These are phyloP conservation scores for Cotesia glomerata DNA, from an alignment of 1,140 invertebrate species.

Conservation along the genomic window DNA sequence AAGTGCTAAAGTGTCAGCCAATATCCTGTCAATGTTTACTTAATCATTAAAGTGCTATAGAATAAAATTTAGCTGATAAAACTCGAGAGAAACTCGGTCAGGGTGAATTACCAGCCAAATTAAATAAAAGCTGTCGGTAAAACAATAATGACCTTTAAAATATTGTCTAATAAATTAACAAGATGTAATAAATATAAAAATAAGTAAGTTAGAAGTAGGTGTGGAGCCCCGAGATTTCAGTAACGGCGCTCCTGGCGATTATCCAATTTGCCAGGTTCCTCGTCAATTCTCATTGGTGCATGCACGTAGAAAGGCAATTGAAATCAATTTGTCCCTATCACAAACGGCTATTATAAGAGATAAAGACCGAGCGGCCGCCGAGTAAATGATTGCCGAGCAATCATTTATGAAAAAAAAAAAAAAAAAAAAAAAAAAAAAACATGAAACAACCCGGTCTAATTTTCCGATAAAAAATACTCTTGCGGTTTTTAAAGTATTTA, in stretches of 20 bases:
- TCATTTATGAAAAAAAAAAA: neutral
- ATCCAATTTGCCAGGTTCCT: slow-evolving; percentile 51
- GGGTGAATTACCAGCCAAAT: too few species aligned
- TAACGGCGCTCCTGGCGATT: slow-evolving; percentile 46
- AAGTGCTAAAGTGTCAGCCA: too few species aligned
- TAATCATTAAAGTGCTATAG: too few species aligned
- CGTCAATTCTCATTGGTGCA: slow-evolving; percentile 50
- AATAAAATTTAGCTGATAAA: too few species aligned
- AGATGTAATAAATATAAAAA: neutral
- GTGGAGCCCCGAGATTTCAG: slow-evolving; percentile 21
- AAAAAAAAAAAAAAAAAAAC: neutral
- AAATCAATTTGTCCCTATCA: slow-evolving; percentile 47
- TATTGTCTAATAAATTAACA: neutral
- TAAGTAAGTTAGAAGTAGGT: neutral
- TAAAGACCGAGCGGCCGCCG: neutral
- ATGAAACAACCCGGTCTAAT: too few species aligned
- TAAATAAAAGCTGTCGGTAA: too few species aligned
- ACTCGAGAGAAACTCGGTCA: too few species aligned
- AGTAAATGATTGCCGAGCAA: neutral
- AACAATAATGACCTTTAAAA: too few species aligned
- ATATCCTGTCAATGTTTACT: too few species aligned
- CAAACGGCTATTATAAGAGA: slow-evolving; percentile 33
- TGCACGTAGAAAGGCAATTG: slow-evolving; percentile 49
- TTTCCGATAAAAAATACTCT: too few species aligned
- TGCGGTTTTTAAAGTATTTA: too few species aligned